phyloP scores from a whole-genome alignment of 2,888 invertebrate species.

The Pseudococcus longispinus region DNA sequence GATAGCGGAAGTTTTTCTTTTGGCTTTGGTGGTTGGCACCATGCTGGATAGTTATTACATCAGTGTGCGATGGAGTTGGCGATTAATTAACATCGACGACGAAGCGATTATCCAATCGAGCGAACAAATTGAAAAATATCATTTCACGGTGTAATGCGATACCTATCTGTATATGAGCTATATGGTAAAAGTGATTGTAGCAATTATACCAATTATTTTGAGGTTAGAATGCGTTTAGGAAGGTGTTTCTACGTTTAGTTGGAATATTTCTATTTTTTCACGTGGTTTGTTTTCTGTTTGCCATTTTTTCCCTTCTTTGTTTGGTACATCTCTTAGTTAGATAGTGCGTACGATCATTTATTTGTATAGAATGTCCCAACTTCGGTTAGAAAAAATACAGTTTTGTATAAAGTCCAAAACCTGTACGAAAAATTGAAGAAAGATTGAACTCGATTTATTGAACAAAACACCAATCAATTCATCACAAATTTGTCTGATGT shows the following conservation, averaged over 20 bases:
- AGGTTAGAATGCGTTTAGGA: background rate
- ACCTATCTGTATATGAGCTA: too few relatives aligned
- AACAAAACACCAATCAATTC: too few relatives aligned
- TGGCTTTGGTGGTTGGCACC: background rate
- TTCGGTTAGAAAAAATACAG: too few relatives aligned
- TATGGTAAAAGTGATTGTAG: constrained; percentile 29
- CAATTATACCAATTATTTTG: constrained; percentile 40
- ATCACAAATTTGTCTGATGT: too few relatives aligned
- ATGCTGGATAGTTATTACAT: background rate
- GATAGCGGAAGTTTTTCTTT: background rate
- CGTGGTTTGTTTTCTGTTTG: background rate
- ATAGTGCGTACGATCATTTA: too few relatives aligned
- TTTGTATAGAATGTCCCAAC: too few relatives aligned
- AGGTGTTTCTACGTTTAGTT: background rate
- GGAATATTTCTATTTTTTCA: background rate
- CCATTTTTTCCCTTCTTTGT: background rate
- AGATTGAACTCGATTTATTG: too few relatives aligned
- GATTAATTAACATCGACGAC: background rate
- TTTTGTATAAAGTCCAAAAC: too few relatives aligned
- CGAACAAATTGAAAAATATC: constrained; percentile 31
- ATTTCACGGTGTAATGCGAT: constrained; percentile 29
- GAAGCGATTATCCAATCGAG: constrained; percentile 21
- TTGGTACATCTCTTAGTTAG: too few relatives aligned
- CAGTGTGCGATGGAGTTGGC: background rate
- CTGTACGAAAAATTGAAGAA: too few relatives aligned